phyloP scores from a whole-genome alignment of 2,113 vertebrate genomes.

The Epinephelus lanceolatus region DNA sequence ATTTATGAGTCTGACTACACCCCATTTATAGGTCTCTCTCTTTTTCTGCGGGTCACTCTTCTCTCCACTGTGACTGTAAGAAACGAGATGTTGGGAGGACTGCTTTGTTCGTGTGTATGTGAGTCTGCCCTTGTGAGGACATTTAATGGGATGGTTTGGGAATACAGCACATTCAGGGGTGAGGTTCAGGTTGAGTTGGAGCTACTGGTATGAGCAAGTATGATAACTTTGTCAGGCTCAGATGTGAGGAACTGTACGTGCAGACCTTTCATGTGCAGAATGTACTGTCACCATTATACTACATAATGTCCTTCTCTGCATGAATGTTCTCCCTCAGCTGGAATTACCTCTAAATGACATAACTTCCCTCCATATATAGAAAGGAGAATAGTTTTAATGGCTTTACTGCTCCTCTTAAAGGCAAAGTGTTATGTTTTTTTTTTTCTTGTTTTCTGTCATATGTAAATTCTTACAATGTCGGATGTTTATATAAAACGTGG shows the following conservation, averaged over 20 bases:
- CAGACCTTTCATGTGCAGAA: not conserved
- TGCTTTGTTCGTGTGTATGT: not conserved
- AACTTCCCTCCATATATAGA: not conserved
- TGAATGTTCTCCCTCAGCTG: not conserved
- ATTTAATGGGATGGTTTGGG: constrained; percentile 8
- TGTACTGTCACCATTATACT: not conserved
- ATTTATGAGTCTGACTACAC: constrained; percentile 51
- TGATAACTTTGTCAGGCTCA: not conserved
- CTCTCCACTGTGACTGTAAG: constrained; percentile 9
- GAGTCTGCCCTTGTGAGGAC: constrained; percentile 1
- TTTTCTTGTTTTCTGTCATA: too few species aligned
- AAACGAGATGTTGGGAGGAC: not conserved
- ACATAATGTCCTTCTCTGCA: not conserved
- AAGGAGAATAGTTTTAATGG: not conserved
- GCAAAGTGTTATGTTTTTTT: too few species aligned
- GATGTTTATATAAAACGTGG: too few species aligned
- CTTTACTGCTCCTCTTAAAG: not conserved
- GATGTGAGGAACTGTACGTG: not conserved
- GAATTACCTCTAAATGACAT: not conserved
- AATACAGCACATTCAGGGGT: not conserved
- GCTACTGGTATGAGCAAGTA: not conserved
- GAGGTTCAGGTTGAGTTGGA: not conserved
- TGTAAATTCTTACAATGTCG: too few species aligned
- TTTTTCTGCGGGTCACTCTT: constrained; percentile 15
- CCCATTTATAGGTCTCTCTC: not conserved